A percentile compares a stretch with the other conserved stretches of the same genome.
Conservation (phyloP, 2,113 vertebrate genomes). For the Zapus hudsonius region DNA sequence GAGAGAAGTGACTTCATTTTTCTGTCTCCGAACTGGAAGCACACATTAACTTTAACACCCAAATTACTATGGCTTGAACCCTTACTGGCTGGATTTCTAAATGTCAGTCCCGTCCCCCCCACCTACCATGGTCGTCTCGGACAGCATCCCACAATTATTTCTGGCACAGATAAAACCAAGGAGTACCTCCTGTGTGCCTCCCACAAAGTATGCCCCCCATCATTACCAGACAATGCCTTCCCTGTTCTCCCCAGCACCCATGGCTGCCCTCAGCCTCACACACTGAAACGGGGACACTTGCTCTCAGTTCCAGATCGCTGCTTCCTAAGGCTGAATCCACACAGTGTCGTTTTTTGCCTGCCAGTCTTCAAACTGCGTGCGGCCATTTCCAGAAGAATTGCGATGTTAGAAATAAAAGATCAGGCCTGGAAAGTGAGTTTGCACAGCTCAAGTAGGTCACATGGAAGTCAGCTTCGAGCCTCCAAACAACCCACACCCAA, state of each 20-base stretch:
- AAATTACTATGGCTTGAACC: background rate
- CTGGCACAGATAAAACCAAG: conserved; percentile 2
- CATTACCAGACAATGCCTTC: background rate
- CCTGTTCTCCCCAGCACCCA: background rate
- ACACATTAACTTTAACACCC: background rate
- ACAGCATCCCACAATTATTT: conserved; percentile 4
- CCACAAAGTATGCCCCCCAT: background rate
- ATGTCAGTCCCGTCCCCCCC: background rate
- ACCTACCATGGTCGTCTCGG: too few species aligned
- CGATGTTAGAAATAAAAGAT: conserved; percentile 25
- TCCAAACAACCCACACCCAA: conserved; percentile 1
- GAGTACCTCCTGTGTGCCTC: background rate
- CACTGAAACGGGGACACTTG: background rate
- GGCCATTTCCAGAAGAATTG: conserved; percentile 33
- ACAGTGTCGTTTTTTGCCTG: conserved; percentile 40
- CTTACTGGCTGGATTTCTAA: background rate
- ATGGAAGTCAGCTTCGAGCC: conserved; percentile 3
- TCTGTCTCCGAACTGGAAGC: conserved; percentile 20
- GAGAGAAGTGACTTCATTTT: background rate
- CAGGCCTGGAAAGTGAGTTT: background rate
- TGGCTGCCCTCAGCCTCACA: background rate
- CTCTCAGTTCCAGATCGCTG: background rate
- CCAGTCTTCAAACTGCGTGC: background rate
- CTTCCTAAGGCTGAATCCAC: background rate
- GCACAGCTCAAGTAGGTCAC: background rate